Evolutionary conservation across 2,113 vertebrate species (phyloP).

Genomic region (Typhlomys cinereus): DNA sequence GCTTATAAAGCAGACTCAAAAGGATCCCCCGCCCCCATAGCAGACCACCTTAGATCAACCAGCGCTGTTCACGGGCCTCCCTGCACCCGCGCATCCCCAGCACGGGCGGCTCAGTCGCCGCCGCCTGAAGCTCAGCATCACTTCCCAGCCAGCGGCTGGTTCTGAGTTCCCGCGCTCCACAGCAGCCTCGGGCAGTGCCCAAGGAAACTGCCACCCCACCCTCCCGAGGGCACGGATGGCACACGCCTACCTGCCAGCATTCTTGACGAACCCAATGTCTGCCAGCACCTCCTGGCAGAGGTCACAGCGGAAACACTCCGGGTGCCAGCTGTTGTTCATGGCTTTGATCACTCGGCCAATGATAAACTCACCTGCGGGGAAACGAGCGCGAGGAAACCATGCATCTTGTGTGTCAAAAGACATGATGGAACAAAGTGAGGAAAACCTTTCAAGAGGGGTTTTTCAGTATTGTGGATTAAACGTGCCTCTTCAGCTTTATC

Average conservation of each 20-base stretch:
- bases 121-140: neutral
- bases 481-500: neutral
- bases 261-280: conserved; percentile 98
- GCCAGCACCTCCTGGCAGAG: conserved; percentile 94
- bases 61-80: neutral
- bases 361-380: conserved; percentile 94
- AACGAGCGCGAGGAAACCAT: conserved; percentile 50
- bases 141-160: neutral
- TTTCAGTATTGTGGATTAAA: neutral
- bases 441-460: neutral
- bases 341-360: conserved; percentile 99
- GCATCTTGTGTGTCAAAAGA: neutral
- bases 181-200: too few relatives aligned
- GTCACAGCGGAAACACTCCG: conserved; percentile 97
- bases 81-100: neutral
- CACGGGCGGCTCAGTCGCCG: neutral
- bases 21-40: too few relatives aligned
- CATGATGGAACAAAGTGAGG: neutral
- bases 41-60: too few relatives aligned
- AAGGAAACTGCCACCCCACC: too few relatives aligned
- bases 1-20: neutral
- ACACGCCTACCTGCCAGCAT: conserved; percentile 92
- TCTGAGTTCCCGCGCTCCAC: neutral
- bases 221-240: neutral
- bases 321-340: conserved; percentile 99